Evolutionary conservation across 2,113 vertebrate species (phyloP).

Genomic region (Tinamus guttatus): DNA sequence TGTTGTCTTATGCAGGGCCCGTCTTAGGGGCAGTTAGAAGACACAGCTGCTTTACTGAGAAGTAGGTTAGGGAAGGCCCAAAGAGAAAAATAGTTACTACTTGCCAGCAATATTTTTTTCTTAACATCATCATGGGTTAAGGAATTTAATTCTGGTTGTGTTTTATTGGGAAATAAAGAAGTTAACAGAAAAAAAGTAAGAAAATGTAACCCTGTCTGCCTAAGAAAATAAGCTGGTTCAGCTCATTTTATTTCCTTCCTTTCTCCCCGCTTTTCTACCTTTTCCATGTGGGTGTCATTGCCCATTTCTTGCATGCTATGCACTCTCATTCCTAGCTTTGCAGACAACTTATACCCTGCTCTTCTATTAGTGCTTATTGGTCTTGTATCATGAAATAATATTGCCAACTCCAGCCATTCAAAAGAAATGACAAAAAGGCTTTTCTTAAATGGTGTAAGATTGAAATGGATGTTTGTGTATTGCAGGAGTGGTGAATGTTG

Average conservation of each 20-base stretch:
- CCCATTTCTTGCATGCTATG: not conserved
- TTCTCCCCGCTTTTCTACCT: not conserved
- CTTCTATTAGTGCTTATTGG: not conserved
- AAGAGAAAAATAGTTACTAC: not conserved
- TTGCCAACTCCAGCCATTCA: not conserved
- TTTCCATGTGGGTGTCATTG: not conserved
- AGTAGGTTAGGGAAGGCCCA: not conserved
- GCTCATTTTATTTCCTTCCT: not conserved
- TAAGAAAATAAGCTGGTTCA: not conserved
- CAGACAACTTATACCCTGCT: not conserved
- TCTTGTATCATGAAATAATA: not conserved
- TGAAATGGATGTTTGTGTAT: not conserved
- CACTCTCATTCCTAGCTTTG: not conserved
- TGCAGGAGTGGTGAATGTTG: not conserved
- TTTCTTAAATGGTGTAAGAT: not conserved
- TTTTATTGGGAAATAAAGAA: not conserved
- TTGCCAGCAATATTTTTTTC: not conserved
- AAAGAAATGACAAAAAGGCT: not conserved
- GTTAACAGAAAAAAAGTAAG: not conserved
- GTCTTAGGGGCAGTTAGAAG: not conserved
- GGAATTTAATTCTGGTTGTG: not conserved
- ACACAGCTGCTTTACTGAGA: not conserved
- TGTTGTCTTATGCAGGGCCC: not conserved
- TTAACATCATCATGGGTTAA: accelerated
- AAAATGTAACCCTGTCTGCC: not conserved